These are phyloP conservation scores for Catocala sponsa DNA, from an alignment of 2,888 invertebrate genomes.

Conservation along the genomic window DNA sequence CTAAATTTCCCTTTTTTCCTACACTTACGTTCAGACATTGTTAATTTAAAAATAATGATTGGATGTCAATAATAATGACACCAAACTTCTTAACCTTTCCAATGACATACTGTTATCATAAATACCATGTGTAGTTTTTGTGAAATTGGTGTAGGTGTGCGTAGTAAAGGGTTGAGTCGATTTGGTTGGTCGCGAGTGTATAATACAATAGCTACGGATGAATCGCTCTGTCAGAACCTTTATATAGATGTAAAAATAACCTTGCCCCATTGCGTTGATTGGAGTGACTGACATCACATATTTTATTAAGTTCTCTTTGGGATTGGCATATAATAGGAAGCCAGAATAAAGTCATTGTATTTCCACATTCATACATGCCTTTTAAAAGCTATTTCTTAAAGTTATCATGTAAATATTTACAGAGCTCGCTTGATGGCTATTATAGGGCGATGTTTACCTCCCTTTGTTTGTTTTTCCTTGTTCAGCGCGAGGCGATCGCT, in stretches of 20 bases:
- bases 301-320: slow-evolving; percentile 4
- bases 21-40: too few relatives aligned
- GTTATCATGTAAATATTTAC: slow-evolving; percentile 68
- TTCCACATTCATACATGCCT: slow-evolving; percentile 22
- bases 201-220: not conserved
- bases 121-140: too few relatives aligned
- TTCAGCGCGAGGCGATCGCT: slow-evolving; percentile 64
- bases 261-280: slow-evolving; percentile 1
- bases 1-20: too few relatives aligned
- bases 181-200: too few relatives aligned
- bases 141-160: too few relatives aligned
- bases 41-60: too few relatives aligned
- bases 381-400: slow-evolving; percentile 39
- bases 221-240: not conserved
- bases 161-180: too few relatives aligned
- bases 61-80: too few relatives aligned
- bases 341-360: slow-evolving; percentile 23
- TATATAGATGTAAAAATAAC: not conserved
- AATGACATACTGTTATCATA: too few relatives aligned
- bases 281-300: slow-evolving; percentile 3
- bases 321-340: slow-evolving; percentile 7
- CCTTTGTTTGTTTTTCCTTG: slow-evolving; percentile 69
- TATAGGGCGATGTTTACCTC: slow-evolving; percentile 63
- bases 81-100: too few relatives aligned
- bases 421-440: slow-evolving; percentile 63